phyloP scores from a whole-genome alignment of 1,140 invertebrate species.

The Tetramorium parvispinum region DNA sequence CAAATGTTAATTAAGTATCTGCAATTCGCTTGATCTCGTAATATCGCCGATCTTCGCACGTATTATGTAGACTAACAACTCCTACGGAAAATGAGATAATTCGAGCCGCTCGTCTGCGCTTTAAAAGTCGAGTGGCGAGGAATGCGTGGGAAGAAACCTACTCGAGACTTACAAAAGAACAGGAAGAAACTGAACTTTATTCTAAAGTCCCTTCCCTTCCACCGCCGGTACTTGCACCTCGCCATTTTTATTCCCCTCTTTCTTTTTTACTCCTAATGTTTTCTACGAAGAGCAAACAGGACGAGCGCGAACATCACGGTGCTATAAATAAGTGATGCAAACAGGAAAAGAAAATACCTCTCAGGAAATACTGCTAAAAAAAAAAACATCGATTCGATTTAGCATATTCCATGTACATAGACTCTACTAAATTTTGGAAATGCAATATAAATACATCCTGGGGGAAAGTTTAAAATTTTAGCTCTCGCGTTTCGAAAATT shows the following conservation, averaged over 20 bases:
- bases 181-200: conserved; percentile 49
- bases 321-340: conserved; percentile 33
- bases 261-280: conserved; percentile 31
- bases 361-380: background rate
- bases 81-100: conserved; percentile 37
- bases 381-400: conserved; percentile 5
- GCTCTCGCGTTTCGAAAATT: background rate
- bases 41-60: background rate
- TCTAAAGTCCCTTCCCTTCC: background rate
- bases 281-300: conserved; percentile 29
- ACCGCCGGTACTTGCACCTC: background rate
- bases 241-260: background rate
- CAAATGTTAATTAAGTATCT: conserved; percentile 19
- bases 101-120: background rate
- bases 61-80: conserved; percentile 18
- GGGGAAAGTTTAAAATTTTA: background rate
- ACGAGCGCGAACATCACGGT: background rate
- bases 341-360: conserved; percentile 15
- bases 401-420: background rate
- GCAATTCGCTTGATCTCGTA: background rate
- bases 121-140: conserved; percentile 16
- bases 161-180: conserved; percentile 34
- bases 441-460: background rate
- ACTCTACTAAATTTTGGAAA: background rate
- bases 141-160: conserved; percentile 31